These are phyloP conservation scores for Bubo bubo DNA, from an alignment of 2,113 vertebrate species.

Conservation along the genomic window DNA sequence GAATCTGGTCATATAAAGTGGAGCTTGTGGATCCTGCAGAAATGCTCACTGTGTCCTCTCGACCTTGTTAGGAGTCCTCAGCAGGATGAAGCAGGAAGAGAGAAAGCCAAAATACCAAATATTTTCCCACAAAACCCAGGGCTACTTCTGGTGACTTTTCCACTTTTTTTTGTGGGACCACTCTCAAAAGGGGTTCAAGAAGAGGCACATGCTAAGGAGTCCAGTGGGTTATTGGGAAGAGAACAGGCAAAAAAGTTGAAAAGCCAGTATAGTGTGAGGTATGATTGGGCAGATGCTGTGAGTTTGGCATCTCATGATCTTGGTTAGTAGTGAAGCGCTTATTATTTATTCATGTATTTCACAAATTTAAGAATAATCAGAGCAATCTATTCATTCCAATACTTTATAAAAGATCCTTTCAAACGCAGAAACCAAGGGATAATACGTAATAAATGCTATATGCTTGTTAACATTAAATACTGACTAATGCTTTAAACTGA, in stretches of 20 bases:
- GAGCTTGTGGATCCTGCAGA: neutral
- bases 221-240: neutral
- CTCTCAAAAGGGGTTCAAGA: neutral
- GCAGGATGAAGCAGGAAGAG: neutral
- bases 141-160: neutral
- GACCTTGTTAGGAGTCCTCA: neutral
- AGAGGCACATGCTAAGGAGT: neutral
- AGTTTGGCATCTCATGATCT: neutral
- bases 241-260: neutral
- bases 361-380: neutral
- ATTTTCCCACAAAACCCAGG: neutral
- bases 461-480: neutral
- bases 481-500: neutral
- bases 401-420: neutral
- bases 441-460: neutral
- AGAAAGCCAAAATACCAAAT: neutral
- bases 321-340: neutral
- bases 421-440: neutral
- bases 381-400: neutral
- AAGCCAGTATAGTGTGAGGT: neutral
- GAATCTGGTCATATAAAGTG: neutral
- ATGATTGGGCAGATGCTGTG: neutral
- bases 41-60: neutral
- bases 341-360: neutral
- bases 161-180: neutral